These are phyloP conservation scores for Idaea straminata DNA, from an alignment of 2,888 invertebrate species.

Conservation along the genomic window DNA sequence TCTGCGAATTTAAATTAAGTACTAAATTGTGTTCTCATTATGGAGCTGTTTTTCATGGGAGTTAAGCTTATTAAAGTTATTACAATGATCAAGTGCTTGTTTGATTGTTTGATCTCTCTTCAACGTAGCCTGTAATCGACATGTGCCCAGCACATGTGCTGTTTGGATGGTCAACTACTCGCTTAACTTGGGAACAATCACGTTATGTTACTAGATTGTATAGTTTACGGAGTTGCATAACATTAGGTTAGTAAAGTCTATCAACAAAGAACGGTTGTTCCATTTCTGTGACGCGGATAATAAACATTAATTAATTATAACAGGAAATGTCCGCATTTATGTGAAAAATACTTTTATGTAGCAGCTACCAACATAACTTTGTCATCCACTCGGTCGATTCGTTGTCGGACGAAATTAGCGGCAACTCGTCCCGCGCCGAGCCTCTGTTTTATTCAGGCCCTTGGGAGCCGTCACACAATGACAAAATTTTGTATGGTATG, in stretches of 20 bases:
- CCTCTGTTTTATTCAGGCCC: constrained; percentile 72
- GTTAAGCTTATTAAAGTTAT: not conserved
- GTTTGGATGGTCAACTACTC: constrained; percentile 40
- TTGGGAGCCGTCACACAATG: constrained; percentile 66
- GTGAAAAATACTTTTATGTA: constrained; percentile 17
- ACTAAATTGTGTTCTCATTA: not conserved
- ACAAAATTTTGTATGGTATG: constrained; percentile 63
- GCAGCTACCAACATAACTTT: constrained; percentile 34
- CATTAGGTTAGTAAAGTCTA: not conserved
- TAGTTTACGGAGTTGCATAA: not conserved
- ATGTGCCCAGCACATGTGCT: constrained; percentile 53
- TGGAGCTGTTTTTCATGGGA: too few species aligned
- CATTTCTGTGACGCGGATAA: constrained; percentile 12
- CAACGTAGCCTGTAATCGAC: constrained; percentile 47
- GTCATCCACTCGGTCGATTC: constrained; percentile 48
- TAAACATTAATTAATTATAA: constrained; percentile 14
- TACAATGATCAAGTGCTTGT: constrained; percentile 20
- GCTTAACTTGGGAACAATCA: constrained; percentile 32
- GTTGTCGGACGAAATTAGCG: constrained; percentile 64
- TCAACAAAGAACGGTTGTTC: not conserved
- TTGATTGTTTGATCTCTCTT: constrained; percentile 36
- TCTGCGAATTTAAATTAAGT: not conserved
- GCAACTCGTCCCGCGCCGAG: constrained; percentile 54
- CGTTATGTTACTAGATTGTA: not conserved
- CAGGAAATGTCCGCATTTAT: constrained; percentile 21